These are phyloP conservation scores for Eristalis tenax DNA, from an alignment of 2,888 invertebrate species.

Conservation along the genomic window DNA sequence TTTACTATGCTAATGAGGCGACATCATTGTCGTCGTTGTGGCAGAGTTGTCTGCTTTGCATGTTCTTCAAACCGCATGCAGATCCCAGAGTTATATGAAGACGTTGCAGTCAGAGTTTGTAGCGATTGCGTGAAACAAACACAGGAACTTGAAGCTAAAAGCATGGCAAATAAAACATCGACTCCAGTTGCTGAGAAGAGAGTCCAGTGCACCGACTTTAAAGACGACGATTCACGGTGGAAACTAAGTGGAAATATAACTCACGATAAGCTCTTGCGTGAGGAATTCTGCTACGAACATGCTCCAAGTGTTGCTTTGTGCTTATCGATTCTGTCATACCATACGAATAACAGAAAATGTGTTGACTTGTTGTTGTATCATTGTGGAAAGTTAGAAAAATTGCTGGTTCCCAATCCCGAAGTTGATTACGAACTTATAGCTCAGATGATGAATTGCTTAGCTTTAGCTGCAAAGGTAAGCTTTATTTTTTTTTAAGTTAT, in stretches of 20 bases:
- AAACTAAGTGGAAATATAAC: conserved; percentile 86
- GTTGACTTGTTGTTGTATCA: conserved; percentile 85
- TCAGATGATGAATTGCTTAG: conserved; percentile 83
- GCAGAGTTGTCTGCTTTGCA: conserved; percentile 91
- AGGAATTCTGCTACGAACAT: conserved; percentile 94
- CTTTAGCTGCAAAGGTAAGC: conserved; percentile 85
- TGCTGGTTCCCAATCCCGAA: conserved; percentile 84
- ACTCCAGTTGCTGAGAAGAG: conserved; percentile 80
- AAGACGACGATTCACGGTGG: conserved; percentile 82
- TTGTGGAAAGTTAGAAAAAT: conserved; percentile 84
- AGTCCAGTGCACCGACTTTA: conserved; percentile 20
- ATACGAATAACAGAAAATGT: conserved; percentile 88
- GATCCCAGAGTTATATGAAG: conserved; percentile 86
- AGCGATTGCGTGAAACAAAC: conserved; percentile 89
- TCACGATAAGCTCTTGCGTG: conserved; percentile 88
- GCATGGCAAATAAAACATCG: conserved; percentile 72
- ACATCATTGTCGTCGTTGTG: conserved; percentile 96
- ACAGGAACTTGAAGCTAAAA: conserved; percentile 73
- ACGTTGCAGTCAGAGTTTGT: conserved; percentile 91
- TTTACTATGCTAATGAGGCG: conserved; percentile 94
- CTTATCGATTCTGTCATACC: conserved; percentile 91
- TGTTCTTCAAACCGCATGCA: conserved; percentile 90
- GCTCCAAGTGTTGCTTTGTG: conserved; percentile 94
- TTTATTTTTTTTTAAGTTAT: background rate
- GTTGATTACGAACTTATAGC: conserved; percentile 81